Evolutionary conservation across 2,113 vertebrate species (phyloP).

Genomic region (Aegotheles bennettii): DNA sequence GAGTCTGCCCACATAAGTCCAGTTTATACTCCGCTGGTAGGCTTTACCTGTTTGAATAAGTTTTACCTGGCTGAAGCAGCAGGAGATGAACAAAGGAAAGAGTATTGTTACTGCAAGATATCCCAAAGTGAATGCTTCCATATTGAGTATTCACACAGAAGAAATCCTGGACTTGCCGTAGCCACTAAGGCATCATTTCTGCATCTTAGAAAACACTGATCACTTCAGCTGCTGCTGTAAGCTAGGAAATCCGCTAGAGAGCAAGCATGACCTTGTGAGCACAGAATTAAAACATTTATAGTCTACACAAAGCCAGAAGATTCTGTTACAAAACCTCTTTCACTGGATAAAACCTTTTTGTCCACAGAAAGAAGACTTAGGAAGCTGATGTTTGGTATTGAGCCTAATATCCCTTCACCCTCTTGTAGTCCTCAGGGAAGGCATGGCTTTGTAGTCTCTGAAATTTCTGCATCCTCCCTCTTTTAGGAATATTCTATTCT

Average conservation of each 20-base stretch:
- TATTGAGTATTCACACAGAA: background rate
- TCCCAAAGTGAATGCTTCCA: background rate
- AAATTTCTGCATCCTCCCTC: background rate
- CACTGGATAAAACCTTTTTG: background rate
- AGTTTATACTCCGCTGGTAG: background rate
- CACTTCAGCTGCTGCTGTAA: background rate
- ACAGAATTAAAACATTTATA: background rate
- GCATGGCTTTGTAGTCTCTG: background rate
- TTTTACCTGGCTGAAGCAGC: background rate
- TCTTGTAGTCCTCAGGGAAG: background rate
- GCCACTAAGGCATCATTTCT: background rate
- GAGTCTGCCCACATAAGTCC: background rate
- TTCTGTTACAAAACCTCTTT: background rate
- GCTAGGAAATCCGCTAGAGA: background rate
- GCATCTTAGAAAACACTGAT: background rate
- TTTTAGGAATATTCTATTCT: background rate
- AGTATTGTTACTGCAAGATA: background rate
- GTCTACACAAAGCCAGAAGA: background rate
- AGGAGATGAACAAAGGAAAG: background rate
- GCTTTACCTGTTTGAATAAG: background rate
- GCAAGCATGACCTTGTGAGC: background rate
- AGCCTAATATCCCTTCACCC: background rate
- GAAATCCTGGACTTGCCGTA: background rate
- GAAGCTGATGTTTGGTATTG: background rate
- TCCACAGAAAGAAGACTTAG: background rate